A percentile compares a stretch with the other conserved stretches of the same genome.
phyloP scores from a whole-genome alignment of 2,113 vertebrate species.

The Arizona elegans region DNA sequence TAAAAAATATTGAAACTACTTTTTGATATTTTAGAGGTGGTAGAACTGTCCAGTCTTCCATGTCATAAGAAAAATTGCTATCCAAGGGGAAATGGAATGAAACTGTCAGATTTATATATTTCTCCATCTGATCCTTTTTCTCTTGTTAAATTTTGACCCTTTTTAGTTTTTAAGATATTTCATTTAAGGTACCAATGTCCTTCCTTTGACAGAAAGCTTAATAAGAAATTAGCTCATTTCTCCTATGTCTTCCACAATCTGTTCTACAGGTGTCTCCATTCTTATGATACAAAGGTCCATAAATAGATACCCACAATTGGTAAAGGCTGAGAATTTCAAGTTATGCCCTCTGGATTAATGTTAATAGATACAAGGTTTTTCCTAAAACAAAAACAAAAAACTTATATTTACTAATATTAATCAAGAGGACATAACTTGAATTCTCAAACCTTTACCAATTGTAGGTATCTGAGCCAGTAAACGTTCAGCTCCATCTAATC shows the following conservation, averaged over 20 bases:
- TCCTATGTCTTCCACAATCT: background rate
- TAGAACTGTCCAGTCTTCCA: background rate
- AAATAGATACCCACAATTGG: background rate
- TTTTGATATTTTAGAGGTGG: background rate
- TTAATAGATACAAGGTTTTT: background rate
- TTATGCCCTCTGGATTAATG: background rate
- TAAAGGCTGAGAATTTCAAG: background rate
- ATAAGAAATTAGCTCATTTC: background rate
- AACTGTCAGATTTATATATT: background rate
- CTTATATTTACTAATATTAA: background rate
- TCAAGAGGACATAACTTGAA: background rate
- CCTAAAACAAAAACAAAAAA: background rate
- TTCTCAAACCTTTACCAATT: background rate
- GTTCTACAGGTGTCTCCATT: no score
- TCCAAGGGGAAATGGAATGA: background rate
- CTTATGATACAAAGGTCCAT: background rate
- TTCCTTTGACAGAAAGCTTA: background rate
- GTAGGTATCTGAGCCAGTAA: background rate
- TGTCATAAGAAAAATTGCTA: background rate
- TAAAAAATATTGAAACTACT: background rate
- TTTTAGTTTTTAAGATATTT: background rate
- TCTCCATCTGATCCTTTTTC: background rate
- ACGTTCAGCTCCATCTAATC: background rate
- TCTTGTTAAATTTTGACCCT: background rate
- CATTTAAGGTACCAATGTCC: background rate